Conservation (phyloP, 2,888 invertebrate species). For the Hydroisotoma schaefferi region DNA sequence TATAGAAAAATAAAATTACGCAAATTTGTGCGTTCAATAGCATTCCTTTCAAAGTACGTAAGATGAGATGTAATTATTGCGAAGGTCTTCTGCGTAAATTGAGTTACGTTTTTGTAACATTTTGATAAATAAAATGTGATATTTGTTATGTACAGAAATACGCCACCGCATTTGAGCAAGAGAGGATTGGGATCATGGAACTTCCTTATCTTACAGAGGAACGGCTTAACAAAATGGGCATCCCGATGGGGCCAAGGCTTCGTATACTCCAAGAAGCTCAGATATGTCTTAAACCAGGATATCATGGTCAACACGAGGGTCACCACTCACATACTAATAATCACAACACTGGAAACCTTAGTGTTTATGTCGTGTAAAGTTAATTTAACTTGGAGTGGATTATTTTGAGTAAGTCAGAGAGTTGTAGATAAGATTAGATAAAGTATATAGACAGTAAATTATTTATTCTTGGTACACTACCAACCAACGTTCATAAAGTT, state of each 20-base stretch:
- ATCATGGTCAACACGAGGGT: constrained; percentile 30
- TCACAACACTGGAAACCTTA: constrained; percentile 50
- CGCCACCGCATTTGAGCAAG: constrained; percentile 74
- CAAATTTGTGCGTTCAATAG: not conserved
- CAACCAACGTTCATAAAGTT: no score
- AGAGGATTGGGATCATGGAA: constrained; percentile 84
- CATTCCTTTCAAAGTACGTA: no score
- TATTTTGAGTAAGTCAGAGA: no score
- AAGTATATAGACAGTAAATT: no score
- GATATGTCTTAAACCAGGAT: constrained; percentile 41
- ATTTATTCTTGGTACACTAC: no score
- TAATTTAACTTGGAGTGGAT: no score
- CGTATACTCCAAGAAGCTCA: constrained; percentile 80
- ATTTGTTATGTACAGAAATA: constrained; percentile 67
- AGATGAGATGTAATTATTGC: no score
- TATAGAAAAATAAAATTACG: not conserved
- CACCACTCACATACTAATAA: constrained; percentile 30
- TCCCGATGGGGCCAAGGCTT: constrained; percentile 83
- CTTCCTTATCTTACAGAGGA: constrained; percentile 87
- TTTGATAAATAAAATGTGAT: constrained; percentile 2
- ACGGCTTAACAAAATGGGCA: constrained; percentile 77
- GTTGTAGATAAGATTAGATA: no score
- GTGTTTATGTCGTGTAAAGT: constrained; percentile 57
- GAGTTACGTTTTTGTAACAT: no score
- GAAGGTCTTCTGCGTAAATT: no score